Evolutionary conservation across 1,140 invertebrate genomes (phyloP), one percentile per base, ranked within the genome.

Genomic region (Dendrolimus kikuchii): DNA sequence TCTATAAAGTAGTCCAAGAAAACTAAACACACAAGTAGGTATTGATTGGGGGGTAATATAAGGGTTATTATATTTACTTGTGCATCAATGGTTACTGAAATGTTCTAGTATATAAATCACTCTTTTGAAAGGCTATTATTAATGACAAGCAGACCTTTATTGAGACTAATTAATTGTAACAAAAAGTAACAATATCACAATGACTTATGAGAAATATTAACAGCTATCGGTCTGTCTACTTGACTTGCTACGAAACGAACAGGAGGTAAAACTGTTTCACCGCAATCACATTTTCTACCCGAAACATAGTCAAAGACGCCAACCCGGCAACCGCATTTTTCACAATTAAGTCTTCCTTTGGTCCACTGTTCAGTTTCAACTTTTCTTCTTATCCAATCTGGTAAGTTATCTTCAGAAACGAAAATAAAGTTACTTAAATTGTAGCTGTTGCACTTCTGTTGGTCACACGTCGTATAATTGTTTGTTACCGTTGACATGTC

Each of bases 221-320:
- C 23, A 40, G 23, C 9, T 10, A 81, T 60, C 37, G 76, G 80
- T 59, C 69, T 81, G 71, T 90, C 90, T n/a, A 90, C 70, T 86
- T 90, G 90, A 73, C 89, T 90, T 58, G 81, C 80, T 46, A 90
- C 74, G 53, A 91, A 74, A 71, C 90, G 85, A 10, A 91, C 77
- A 46, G 88, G 68, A 40, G 90, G 90, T 51, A 90, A 57, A 42
- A 90, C 74, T 51, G 75, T 73, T 38, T 70, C 53, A 41, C 81
- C 81, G 75, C 91, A 92, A 4, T 77, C 59, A 68, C 91, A 92
- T 72, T 90, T 89, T 52, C 83, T 72, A 9, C 90, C 90, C 36
- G 89, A 88, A 4, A 92, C 81, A 76, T 90, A 92, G 73, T 92
- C 90, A 79, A 91, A 92, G 7, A 89, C 88, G 4, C 91, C 91